Conservation (phyloP, 2,888 invertebrate genomes). For the Philhelius pedissequus region DNA sequence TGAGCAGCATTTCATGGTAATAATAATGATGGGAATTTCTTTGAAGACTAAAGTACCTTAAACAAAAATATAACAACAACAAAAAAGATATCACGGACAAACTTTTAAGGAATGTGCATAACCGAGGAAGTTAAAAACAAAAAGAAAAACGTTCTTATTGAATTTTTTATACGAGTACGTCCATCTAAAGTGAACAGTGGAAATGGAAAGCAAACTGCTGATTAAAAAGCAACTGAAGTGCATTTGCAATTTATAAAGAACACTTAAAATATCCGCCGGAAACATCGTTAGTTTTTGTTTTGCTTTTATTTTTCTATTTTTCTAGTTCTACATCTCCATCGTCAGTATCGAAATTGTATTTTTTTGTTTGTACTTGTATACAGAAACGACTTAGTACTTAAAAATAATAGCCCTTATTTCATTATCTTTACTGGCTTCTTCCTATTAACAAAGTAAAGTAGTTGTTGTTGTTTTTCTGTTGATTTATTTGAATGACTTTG, state of each 20-base stretch:
- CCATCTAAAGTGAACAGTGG: background rate
- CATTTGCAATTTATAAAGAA: background rate
- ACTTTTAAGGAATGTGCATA: background rate
- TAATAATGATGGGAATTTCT: conserved; percentile 26
- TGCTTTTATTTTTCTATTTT: background rate
- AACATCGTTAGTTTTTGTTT: background rate
- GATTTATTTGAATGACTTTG: background rate
- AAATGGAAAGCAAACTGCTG: conserved; percentile 16
- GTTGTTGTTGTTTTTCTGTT: no score
- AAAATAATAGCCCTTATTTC: conserved; percentile 6
- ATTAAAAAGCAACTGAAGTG: background rate
- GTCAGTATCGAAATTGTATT: no score
- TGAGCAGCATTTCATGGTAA: conserved; percentile 23
- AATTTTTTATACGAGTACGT: conserved; percentile 33
- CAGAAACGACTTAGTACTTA: conserved; percentile 12
- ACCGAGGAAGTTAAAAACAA: background rate
- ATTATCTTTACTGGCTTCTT: background rate
- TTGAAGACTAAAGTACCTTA: background rate
- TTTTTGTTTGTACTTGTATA: no score
- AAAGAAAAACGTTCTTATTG: conserved; percentile 20
- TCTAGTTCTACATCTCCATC: background rate
- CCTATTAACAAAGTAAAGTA: background rate
- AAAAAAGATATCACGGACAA: conserved; percentile 6
- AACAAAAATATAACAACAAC: background rate
- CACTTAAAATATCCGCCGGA: background rate